Base-by-base conservation (phyloP, 2,113 vertebrate species). In the Opisthocomus hoazin region DNA sequence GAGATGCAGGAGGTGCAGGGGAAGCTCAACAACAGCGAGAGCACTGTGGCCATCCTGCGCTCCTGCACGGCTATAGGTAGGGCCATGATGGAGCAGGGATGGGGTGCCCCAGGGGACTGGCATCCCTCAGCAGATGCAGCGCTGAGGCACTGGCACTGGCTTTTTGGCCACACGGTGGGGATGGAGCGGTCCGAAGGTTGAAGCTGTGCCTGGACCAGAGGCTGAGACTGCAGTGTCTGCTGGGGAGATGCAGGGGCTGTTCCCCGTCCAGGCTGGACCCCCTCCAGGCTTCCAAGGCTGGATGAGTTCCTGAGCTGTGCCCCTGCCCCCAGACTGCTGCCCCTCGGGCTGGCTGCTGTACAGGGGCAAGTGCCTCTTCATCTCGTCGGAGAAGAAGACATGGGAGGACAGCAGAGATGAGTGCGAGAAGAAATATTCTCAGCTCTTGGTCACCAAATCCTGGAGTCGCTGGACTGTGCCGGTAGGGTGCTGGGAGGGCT, bases 401-500 rank as follows among this genome's bases (percentile, higher is more conserved):
- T 97, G 96, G 96, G 94, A 93, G 23, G 93, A 96, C 34, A 96
- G 96, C 81, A 92, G 80, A 89, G 21, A 63, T 9, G 96, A 96
- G 15, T 97, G 96, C 1, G 93, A 95, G 39, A 92, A 34, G 48
- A 94, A 91, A 21, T 94, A 93, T 51, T 87, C 96, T 56, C 95
- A 95, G 61, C 96, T 97, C 16, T 87, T 97, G 7, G 19, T 97
- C 81, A 96, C 95, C 77, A 96, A 95, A 82, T 92, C 95, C 39
- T 96, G 95, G 95, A 96, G 12, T 65, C 95, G 95, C 27, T 96
- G 95, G 96, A 96, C 96, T 1, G 95, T 97, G 74, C 96, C 95
- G 87, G 96, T 96, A 96, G 12, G 65, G 29, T 78, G 41, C 19
- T 60, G 51, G 11, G 22, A 26, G 5, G 29, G 19, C 21, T 36